Evolutionary conservation across 2,797 vertebrate species (phyloP), one percentile per base, ranked within the genome.

Genomic region (Clarias fuscus): DNA sequence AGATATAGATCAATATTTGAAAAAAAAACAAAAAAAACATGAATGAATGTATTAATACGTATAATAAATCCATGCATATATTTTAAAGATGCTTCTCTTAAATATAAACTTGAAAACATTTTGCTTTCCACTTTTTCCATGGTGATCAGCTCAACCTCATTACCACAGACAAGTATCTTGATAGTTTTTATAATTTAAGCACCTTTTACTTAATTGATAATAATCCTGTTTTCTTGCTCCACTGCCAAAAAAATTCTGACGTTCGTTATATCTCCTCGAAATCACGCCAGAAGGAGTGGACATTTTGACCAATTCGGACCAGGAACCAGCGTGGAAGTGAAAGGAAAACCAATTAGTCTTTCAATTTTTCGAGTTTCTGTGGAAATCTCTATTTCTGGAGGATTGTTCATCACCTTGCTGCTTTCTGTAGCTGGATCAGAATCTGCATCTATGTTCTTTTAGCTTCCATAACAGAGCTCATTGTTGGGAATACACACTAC

Each of bases 321-420:
- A 13, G 2, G 33, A 17, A 56, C 37, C 82, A 56, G 77, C 59
- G 33, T 40, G 83, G 61, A 90, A 87, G 87, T 84, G 76, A 86
- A 86, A 82, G 15, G 30, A 72, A n/a, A 73, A 59, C 37, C 61
- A 88, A 84, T 82, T 72, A 33, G 77, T 81, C 20, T 71, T 84
- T 86, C 30, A 58, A 17, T 82, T 82, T 84, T 83, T 73, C 65
- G 30, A 58, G 67, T 83, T 67, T 76, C 20, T 73, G 71, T 14
- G 6, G 79, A 88, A 83, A 71, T 85, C 56, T 85, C 72, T 75
- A 65, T 86, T 78, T 89, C 75, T 59, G 62, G 61, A 84, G 79
- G 53, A 84, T 82, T 83, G 76, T 64, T 70, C 62, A 1, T 80
- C 72, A 71, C 82, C 61, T 59, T 40, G 64, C 78, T 27, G 33